Conservation (phyloP, 2,113 vertebrate genomes). For the Chaetops frenatus region DNA sequence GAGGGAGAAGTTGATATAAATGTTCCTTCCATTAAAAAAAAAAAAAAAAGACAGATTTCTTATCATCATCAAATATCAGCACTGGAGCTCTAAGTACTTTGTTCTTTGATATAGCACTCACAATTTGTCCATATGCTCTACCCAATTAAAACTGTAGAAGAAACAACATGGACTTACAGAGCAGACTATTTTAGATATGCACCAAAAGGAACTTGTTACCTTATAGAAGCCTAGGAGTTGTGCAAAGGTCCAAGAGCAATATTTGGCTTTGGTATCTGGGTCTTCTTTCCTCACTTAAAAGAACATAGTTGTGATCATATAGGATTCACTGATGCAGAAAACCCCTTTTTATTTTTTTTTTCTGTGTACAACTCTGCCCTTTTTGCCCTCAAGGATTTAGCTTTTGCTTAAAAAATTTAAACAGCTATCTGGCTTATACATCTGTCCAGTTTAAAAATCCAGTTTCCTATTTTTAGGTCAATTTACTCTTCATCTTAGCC, state of each 20-base stretch:
- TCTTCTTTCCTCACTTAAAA: background rate
- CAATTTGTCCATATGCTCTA: background rate
- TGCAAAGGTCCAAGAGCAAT: background rate
- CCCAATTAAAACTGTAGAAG: background rate
- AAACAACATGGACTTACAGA: background rate
- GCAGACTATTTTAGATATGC: background rate
- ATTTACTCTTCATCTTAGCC: background rate
- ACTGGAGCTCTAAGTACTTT: background rate
- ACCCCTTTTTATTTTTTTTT: background rate
- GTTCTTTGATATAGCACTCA: background rate
- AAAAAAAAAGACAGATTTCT: background rate
- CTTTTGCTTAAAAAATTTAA: background rate
- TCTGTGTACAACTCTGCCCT: background rate
- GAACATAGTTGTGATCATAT: background rate
- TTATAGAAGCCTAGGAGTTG: background rate
- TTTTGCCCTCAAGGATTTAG: background rate
- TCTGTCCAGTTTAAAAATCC: background rate
- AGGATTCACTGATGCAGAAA: background rate
- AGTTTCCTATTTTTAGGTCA: background rate
- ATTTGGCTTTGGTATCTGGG: background rate
- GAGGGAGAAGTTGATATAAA: background rate
- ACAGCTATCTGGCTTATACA: background rate
- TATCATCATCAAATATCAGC: background rate
- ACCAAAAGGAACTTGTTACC: background rate
- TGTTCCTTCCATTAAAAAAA: background rate